These are phyloP conservation scores for Brachyhypopomus gauderio DNA, from an alignment of 2,113 vertebrate species.

Conservation along the genomic window DNA sequence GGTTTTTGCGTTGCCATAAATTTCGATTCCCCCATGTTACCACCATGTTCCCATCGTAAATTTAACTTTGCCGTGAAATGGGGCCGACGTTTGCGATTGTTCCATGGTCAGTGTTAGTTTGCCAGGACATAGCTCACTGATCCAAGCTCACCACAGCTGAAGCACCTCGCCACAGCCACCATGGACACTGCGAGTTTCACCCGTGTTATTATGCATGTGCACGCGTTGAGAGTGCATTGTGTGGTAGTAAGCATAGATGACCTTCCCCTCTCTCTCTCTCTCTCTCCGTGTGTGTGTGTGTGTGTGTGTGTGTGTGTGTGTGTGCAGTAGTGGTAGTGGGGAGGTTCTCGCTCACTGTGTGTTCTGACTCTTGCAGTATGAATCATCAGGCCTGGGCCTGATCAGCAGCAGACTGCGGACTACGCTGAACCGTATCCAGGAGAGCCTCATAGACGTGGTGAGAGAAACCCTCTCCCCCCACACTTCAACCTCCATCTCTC, in stretches of 20 bases:
- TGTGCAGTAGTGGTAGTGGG: constrained; percentile 23
- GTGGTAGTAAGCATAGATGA: background rate
- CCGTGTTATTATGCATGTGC: constrained; percentile 5
- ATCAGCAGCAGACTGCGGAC: constrained; percentile 96
- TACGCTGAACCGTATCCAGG: constrained; percentile 95
- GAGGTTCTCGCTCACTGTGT: constrained; percentile 39
- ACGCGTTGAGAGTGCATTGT: background rate
- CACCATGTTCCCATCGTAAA: constrained; percentile 25
- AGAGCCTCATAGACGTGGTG: constrained; percentile 95
- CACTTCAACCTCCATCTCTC: constrained; percentile 12
- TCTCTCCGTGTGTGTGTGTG: constrained; percentile 37
- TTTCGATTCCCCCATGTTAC: background rate
- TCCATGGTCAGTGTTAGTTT: constrained; percentile 5
- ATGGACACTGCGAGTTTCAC: background rate
- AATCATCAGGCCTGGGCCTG: constrained; percentile 92
- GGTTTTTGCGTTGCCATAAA: background rate
- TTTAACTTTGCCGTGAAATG: background rate
- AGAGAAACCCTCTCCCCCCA: constrained; percentile 58
- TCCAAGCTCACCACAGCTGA: background rate
- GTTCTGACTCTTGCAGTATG: constrained; percentile 79
- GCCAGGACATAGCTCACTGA: background rate
- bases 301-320: constrained; percentile 25
- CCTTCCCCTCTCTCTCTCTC: constrained; percentile 25
- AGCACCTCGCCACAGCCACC: background rate
- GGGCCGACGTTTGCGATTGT: constrained; percentile 2